Conservation (phyloP, 2,888 invertebrate genomes). For the Cactoblastis cactorum region DNA sequence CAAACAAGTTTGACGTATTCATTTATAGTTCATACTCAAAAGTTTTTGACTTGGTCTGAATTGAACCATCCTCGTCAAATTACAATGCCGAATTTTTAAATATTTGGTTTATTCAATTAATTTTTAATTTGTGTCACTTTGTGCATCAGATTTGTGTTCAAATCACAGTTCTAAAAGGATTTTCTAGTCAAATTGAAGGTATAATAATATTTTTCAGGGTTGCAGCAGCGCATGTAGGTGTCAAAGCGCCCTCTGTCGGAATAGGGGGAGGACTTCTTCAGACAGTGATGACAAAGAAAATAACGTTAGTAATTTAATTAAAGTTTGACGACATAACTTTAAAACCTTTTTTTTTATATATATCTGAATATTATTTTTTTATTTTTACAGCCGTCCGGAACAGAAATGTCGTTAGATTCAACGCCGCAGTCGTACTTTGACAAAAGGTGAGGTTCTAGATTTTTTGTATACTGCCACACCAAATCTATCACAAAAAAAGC, state of each 20-base stretch:
- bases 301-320: conserved; percentile 25
- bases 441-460: conserved; percentile 45
- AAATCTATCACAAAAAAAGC: no score
- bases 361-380: conserved; percentile 12
- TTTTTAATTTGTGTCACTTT: no score
- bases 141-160: no score
- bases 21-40: no score
- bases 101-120: no score
- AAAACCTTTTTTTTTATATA: no score
- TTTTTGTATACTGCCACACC: background rate
- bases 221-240: conserved; percentile 79
- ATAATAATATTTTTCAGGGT: conserved; percentile 15
- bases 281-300: conserved; percentile 67
- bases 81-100: no score
- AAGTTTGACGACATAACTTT: background rate
- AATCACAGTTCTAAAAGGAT: no score
- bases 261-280: conserved; percentile 33
- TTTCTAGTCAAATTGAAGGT: no score
- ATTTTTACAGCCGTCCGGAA: conserved; percentile 51
- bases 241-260: conserved; percentile 59
- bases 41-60: no score
- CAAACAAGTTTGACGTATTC: no score
- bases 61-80: no score
- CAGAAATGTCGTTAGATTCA: conserved; percentile 42
- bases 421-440: conserved; percentile 59